These are phyloP conservation scores for Murina feae DNA, from an alignment of 2,113 vertebrate species.

Conservation along the genomic window DNA sequence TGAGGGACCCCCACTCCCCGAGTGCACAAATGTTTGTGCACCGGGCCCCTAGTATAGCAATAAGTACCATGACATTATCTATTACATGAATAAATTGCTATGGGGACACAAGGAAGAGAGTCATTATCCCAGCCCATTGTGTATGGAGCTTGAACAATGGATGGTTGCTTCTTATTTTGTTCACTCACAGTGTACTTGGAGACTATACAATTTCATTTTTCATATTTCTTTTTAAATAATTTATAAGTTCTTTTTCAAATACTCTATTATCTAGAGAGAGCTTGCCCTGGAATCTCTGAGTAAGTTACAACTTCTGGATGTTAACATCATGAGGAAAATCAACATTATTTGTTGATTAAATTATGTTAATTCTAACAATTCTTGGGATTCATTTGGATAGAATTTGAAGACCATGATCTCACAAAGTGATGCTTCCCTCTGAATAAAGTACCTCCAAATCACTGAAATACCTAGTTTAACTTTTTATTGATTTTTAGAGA, in stretches of 20 bases:
- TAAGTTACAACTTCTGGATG: background rate
- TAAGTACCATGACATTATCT: background rate
- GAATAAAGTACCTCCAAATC: background rate
- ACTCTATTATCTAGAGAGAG: background rate
- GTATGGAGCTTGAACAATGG: background rate
- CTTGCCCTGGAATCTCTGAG: background rate
- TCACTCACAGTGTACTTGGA: background rate
- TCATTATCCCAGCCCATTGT: background rate
- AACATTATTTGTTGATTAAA: background rate
- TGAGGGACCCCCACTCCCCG: too few species aligned
- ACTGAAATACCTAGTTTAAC: background rate
- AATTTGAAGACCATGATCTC: background rate
- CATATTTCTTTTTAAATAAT: background rate
- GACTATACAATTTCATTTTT: background rate
- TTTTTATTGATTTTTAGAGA: background rate
- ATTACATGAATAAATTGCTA: background rate
- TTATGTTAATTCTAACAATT: background rate
- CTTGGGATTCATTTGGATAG: background rate
- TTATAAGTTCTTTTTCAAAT: background rate
- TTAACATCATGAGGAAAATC: background rate
- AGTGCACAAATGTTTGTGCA: too few species aligned
- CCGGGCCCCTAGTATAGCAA: too few species aligned
- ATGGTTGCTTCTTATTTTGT: background rate
- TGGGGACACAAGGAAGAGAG: background rate
- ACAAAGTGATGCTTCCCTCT: background rate